phyloP scores from a whole-genome alignment of 2,888 invertebrate genomes.

The Torymus texanus region DNA sequence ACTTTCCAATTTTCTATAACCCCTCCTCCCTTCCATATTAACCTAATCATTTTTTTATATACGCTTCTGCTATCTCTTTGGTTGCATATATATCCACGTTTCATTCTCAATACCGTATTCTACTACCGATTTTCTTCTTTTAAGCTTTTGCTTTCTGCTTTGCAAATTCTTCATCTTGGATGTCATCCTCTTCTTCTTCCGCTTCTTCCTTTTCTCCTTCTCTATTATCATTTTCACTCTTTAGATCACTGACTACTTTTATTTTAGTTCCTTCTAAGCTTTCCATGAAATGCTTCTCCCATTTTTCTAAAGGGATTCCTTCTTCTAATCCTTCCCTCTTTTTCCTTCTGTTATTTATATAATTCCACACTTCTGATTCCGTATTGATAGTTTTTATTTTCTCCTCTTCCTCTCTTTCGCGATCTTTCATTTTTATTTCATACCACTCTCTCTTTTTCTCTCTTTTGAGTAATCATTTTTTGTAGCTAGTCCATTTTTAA shows the following conservation, averaged over 20 bases:
- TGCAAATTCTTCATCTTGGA: slow-evolving; percentile 5
- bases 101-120: slow-evolving; percentile 33
- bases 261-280: slow-evolving; percentile 15
- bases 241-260: neutral
- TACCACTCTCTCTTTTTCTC: slow-evolving; percentile 8
- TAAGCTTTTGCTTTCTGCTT: slow-evolving; percentile 16
- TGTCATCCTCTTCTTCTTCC: slow-evolving; percentile 6
- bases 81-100: slow-evolving; percentile 26
- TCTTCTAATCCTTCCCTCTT: slow-evolving; percentile 11
- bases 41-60: neutral
- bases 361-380: slow-evolving; percentile 14
- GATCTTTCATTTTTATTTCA: neutral
- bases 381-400: neutral
- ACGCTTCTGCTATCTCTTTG: neutral
- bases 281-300: slow-evolving; percentile 41
- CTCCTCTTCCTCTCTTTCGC: slow-evolving; percentile 16
- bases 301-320: slow-evolving; percentile 35
- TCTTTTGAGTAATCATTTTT: slow-evolving; percentile 10
- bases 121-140: slow-evolving; percentile 40
- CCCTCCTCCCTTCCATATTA: slow-evolving; percentile 13
- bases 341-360: slow-evolving; percentile 30
- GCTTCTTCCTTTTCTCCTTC: too few relatives aligned
- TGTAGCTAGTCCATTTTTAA: neutral
- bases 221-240: too few relatives aligned
- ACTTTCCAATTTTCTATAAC: too few relatives aligned